Evolutionary conservation across 2,888 invertebrate species (phyloP), one percentile per base, ranked within the genome.

Genomic region (Chrysolina oricalcia): DNA sequence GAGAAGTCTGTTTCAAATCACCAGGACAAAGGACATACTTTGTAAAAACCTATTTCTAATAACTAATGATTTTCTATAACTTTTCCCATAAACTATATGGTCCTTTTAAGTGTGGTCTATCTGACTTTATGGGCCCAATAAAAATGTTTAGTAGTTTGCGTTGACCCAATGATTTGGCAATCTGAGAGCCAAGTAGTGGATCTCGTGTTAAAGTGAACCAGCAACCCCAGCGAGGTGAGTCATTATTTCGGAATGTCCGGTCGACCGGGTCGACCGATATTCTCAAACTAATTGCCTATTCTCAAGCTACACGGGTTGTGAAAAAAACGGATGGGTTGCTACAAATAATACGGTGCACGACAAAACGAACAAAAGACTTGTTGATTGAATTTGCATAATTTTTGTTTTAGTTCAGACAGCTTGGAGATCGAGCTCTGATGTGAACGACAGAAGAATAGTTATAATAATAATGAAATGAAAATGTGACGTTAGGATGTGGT

Each of bases 201-300:
- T 43, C 48, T 21, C 43, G 43, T 43, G 43, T 64, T 11, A n/a
- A 64, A 64, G 17, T 64, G 27, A 48, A 46, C 43, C 66, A 71
- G 63, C 76, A 72, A 74, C 76, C 78, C 78, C 72, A 73, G 72
- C 66, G 56, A 78, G 80, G 75, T 84, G 84, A 84, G 74, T 84
- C 84, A 84, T 80, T 78, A 74, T 71, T 75, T 78, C 70, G 80
- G 81, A 75, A 82, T 82, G 81, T 81, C 82, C 81, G 82, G 81
- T 75, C 71, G 64, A 62, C 75, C 71, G 68, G 82, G 81, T 75
- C 75, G 65, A 63, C 75, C 72, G 65, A 72, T 75, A 70, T 70
- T 69, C 63, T 43, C 65, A 69, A 74, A 74, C 74, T 74, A 70
- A 74, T 67, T 70, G 70, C 65, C 56, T 70, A 74, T 46, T 74